Conservation (phyloP, 2,797 vertebrate genomes). For the Clamator glandarius region DNA sequence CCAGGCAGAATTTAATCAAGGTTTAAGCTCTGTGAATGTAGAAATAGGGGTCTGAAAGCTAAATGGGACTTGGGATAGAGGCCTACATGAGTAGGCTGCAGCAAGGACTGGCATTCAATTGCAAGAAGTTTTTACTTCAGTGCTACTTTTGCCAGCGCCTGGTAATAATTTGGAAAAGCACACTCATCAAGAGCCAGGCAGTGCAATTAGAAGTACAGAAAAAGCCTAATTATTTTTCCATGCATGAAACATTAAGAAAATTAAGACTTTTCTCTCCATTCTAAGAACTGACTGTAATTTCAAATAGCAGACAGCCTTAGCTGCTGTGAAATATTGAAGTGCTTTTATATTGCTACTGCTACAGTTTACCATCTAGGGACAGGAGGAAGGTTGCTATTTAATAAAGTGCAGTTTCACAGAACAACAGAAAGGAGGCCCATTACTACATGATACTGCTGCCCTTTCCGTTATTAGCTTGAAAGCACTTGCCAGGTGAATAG, state of each 20-base stretch:
- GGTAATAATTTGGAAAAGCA: conserved; percentile 74
- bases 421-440: conserved; percentile 24
- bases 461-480: conserved; percentile 62
- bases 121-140: conserved; percentile 52
- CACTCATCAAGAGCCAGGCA: conserved; percentile 47
- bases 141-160: conserved; percentile 52
- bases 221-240: conserved; percentile 76
- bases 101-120: conserved; percentile 40
- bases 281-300: conserved; percentile 74
- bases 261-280: conserved; percentile 68
- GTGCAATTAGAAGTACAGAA: conserved; percentile 71
- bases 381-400: conserved; percentile 52
- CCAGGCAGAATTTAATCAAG: conserved; percentile 61
- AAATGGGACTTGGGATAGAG: conserved; percentile 16
- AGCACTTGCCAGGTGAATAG: conserved; percentile 40
- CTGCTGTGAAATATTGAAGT: conserved; percentile 65
- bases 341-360: conserved; percentile 49
- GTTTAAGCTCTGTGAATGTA: conserved; percentile 51
- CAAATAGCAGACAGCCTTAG: conserved; percentile 62
- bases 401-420: conserved; percentile 66
- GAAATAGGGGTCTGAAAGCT: conserved; percentile 29
- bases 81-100: conserved; percentile 41
- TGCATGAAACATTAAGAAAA: conserved; percentile 77
- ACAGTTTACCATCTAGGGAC: conserved; percentile 68
- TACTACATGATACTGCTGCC: conserved; percentile 20